Evolutionary conservation across 2,113 vertebrate genomes (phyloP), one percentile per base, ranked within the genome.

Genomic region (Azemiops feae): DNA sequence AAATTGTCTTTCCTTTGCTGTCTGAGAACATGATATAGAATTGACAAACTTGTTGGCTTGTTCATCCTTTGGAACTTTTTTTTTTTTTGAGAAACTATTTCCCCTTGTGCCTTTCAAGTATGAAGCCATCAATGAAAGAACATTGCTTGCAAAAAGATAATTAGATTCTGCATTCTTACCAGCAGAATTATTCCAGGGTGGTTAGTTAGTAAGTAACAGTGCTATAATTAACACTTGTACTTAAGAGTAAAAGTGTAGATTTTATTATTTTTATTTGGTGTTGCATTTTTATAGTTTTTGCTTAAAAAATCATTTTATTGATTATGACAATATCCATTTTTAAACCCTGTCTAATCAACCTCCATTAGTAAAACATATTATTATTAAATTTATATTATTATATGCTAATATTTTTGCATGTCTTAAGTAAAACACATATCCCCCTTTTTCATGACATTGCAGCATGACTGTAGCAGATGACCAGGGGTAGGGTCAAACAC

Each of bases 31-130:
- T 93, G 85, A 90, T 0, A 74, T 91, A n/a, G 85, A 95, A 88
- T 14, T 89, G 10, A 43, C 58, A n/a, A 91, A 92, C 94, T 93
- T 85, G 92, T 27, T 93, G 93, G 47, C 50, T 54, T 94, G 93
- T 96, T 27, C 39, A 39, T 39, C 16, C n/a, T 81, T 8, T 81
- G n/a, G 34, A 91, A 43, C 12, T 39, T 22, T 55, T 47, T 34
- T 81, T 27, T 64, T 18, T 64, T 69, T 47, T 25, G 34, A 55
- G 74, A 85, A 39, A 53, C 34, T 55, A 8, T 85, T 81, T 57
- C 34, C 22, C 50, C 69, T 53, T 39, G n/a, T 45, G 18, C 18
- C 27, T 85, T 16, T 85, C 27, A 54, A 45, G 30, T 57, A 16
- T 12, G 45, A 81, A 45, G 52, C 34, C 18, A 52, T 54, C 14